A percentile compares a stretch with the other conserved stretches of the same genome.
phyloP scores from a whole-genome alignment of 2,113 vertebrate species.

The Bombycilla garrulus region DNA sequence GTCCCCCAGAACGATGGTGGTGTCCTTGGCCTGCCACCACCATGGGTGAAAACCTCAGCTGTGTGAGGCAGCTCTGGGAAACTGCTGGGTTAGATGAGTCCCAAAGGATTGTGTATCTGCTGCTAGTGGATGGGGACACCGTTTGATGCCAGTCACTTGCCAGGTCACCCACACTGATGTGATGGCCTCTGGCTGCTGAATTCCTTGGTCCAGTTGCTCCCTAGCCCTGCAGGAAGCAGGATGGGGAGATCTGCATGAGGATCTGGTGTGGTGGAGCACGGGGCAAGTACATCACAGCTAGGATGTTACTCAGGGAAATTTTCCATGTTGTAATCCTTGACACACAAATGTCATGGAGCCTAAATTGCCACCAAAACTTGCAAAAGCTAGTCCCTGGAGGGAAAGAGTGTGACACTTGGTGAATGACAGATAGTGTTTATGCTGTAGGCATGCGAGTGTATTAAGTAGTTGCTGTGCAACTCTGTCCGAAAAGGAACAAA shows the following conservation, averaged over 20 bases:
- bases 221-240: not conserved
- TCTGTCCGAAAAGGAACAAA: not conserved
- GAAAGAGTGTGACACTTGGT: not conserved
- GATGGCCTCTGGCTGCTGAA: not conserved
- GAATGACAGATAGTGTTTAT: not conserved
- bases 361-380: not conserved
- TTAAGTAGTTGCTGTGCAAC: not conserved
- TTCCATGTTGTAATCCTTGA: not conserved
- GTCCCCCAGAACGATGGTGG: not conserved
- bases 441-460: not conserved
- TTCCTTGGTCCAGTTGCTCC: not conserved
- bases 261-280: not conserved
- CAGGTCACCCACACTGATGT: not conserved
- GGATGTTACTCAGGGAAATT: not conserved
- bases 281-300: fast-evolving
- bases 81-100: not conserved
- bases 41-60: not conserved
- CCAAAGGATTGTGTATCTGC: not conserved
- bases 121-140: not conserved
- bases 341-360: not conserved
- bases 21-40: not conserved
- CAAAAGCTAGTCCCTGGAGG: not conserved
- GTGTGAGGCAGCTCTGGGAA: not conserved
- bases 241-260: not conserved
- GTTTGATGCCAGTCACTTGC: not conserved